Base-by-base conservation (phyloP, 2,113 vertebrate genomes). In the Maccullochella peelii region DNA sequence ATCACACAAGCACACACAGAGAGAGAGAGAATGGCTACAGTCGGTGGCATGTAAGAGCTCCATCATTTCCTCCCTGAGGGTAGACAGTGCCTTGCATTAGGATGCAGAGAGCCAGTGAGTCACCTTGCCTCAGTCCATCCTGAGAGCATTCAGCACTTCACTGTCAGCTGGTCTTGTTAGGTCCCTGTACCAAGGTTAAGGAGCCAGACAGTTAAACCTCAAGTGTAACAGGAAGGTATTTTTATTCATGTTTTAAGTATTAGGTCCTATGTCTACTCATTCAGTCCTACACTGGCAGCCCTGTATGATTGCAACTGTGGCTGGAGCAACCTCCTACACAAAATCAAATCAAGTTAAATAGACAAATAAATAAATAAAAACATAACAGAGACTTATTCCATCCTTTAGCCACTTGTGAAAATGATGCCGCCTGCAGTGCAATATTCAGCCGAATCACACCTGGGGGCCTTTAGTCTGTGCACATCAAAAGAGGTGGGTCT, bases 71-170 rank as follows among this genome's bases (percentile, higher is more conserved):
- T 85, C 91, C 92, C 91, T 40, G 68, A 86, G 87, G 92, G 73
- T 30, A 65, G 74, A 86, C 82, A 65, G 70, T 73, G 81, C 70
- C 86, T 87, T 74, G 87, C 89, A 92, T 92, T 91, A 89, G 84
- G 79, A 88, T 36, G 18, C 80, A 79, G 87, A 80, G 80, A 86
- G 83, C 73, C 82, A 82, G 79, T 89, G 92, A 92, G 91, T 94
- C 92, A 94, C 92, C 93, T 95, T 91, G 88, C 90, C 92, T 73
- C 42, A 71, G 82, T 92, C 89, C 80, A 83, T 74, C 83, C 91
- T 91, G 33, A 87, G 82, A 91, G 90, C 93, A 61, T 84, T 75
- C 84, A 55, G 86, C 79, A 71, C 84, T 89, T 90, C 77, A 82
- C 89, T 85, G 88, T 92, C 90, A 91, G 85, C 82, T 74, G 75